Base-by-base conservation (phyloP, 1,140 invertebrate genomes). In the Drosophila mauritiana region DNA sequence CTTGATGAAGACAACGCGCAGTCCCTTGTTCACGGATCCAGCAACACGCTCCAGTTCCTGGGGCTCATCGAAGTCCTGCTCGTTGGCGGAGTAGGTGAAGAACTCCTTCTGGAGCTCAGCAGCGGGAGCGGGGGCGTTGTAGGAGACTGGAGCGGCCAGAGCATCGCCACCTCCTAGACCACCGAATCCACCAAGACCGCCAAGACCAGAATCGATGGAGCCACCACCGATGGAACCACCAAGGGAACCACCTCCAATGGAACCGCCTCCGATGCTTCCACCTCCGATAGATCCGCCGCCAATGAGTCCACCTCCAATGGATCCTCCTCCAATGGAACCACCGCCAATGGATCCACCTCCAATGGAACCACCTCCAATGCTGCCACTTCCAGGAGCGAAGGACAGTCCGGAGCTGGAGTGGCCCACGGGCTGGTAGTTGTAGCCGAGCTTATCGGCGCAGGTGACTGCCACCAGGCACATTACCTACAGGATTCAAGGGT, bases 401-500 rank as follows among this genome's bases (percentile, higher is more conserved):
- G 90, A 91, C 22, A 91, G 52, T 40, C 90, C 90, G 27, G 67
- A 53, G 56, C 57, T 43, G 45, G 85, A 84, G 52, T 91, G 90
- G 20, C 54, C 82, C 13, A 81, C 85, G 13, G 86, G 90, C 61
- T 88, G 86, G 51, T 91, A 91, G 74, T 91, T 91, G 67, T 91
- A 91, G 63, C 90, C 90, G 39, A 90, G 69, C 43, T 85, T 88
- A n/a, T 90, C 90, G 63, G 90, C 90, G 56, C 78, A 90, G 68
- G 90, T 72, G 46, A 85, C 86, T 58, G 90, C 90, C 34, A 90
- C 58, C 8, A 91, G 48, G 70, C 90, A 90, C 76, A 91, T 58
- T 72, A 88, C 69, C 90, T 91, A 15, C 39, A 10, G 36, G 5
- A 7, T 5, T 4, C 4, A 70, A 51, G 12, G 20, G 46, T 76